phyloP scores from a whole-genome alignment of 2,113 vertebrate species.

The Electrona antarctica region DNA sequence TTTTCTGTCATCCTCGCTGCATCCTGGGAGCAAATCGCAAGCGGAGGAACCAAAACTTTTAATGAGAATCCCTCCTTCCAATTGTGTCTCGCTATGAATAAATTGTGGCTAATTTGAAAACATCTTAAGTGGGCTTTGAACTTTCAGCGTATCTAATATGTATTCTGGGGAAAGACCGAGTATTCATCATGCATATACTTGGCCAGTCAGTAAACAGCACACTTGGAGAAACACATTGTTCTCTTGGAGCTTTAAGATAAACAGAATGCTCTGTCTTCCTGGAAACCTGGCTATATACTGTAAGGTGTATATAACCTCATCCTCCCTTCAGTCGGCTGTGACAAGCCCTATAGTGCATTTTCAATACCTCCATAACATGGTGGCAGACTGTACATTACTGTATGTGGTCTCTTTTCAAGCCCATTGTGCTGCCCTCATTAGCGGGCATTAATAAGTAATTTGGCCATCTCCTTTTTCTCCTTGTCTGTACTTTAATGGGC shows the following conservation, averaged over 20 bases:
- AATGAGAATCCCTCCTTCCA: slow-evolving; percentile 48
- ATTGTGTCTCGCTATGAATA: slow-evolving; percentile 18
- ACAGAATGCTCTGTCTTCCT: not conserved
- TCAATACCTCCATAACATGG: slow-evolving; percentile 31
- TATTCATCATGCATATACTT: slow-evolving; percentile 14
- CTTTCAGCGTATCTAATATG: slow-evolving; percentile 6
- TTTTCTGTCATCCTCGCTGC: slow-evolving; percentile 49
- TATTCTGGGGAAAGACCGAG: not conserved
- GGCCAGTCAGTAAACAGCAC: not conserved
- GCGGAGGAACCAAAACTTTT: slow-evolving; percentile 54
- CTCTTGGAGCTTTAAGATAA: not conserved
- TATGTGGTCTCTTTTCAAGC: slow-evolving; percentile 33
- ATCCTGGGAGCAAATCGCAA: slow-evolving; percentile 25
- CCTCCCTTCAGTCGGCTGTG: not conserved
- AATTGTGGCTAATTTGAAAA: slow-evolving; percentile 31
- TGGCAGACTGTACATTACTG: slow-evolving; percentile 44
- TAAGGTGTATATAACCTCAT: not conserved
- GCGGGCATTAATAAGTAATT: slow-evolving; percentile 66
- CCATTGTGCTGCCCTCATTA: slow-evolving; percentile 60
- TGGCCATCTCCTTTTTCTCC: slow-evolving; percentile 33
- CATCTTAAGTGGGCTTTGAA: slow-evolving; percentile 22
- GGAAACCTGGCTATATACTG: not conserved
- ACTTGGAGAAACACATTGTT: slow-evolving; percentile 12
- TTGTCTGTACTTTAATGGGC: slow-evolving; percentile 40
- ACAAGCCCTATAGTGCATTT: slow-evolving; percentile 23